Percentiles rank a stretch among this genome's conserved stretches.
phyloP scores from a whole-genome alignment of 2,797 vertebrate species.

The Pseudochirops corinnae region DNA sequence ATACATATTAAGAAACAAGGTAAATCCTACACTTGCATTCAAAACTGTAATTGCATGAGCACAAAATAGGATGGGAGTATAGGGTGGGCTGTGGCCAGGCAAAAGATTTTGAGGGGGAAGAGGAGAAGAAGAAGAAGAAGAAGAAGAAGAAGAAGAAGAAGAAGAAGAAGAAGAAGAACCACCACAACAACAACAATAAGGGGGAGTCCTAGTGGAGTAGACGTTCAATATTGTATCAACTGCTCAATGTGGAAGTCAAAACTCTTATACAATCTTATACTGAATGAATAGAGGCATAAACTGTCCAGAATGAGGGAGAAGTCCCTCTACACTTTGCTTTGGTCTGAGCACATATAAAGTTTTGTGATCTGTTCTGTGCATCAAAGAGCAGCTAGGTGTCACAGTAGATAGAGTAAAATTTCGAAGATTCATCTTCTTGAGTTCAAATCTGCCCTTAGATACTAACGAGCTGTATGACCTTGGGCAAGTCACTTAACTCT shows the following conservation, averaged over 20 bases:
- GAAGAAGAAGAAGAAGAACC: no score
- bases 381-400: neutral
- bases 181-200: no score
- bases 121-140: no score
- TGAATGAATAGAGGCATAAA: neutral
- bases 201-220: neutral
- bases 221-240: neutral
- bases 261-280: neutral
- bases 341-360: neutral
- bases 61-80: neutral
- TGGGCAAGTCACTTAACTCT: neutral
- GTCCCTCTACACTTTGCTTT: neutral
- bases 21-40: neutral
- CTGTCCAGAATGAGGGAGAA: neutral
- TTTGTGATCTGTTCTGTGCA: neutral
- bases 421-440: neutral
- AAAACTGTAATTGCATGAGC: neutral
- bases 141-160: no score
- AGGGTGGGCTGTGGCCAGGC: neutral
- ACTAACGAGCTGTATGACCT: neutral
- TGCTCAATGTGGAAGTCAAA: neutral
- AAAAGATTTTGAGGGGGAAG: neutral
- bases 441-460: neutral
- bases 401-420: neutral
- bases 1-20: neutral